Evolutionary conservation across 1,140 invertebrate species (phyloP).

Genomic region (Eumaeus atala): DNA sequence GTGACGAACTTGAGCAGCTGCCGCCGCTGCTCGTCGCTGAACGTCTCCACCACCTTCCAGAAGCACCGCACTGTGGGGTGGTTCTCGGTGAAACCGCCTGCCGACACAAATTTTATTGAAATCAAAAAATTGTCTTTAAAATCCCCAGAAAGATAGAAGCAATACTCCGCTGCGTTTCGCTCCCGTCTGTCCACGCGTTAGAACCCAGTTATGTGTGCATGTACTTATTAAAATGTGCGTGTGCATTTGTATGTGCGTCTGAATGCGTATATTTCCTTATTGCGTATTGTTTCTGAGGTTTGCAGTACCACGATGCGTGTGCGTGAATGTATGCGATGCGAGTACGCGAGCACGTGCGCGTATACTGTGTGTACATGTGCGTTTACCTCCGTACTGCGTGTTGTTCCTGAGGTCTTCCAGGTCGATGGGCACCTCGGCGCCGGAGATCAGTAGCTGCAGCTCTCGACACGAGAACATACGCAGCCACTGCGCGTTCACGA

Average conservation of each 20-base stretch:
- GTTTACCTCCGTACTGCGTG: conserved; percentile 84
- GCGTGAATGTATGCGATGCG: no score
- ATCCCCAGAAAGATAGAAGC: no score
- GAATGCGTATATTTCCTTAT: no score
- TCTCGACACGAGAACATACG: conserved; percentile 97
- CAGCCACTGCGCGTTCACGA: conserved; percentile 93
- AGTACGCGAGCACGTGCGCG: not conserved
- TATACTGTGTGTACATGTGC: conserved; percentile 4
- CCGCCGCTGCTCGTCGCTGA: conserved; percentile 89
- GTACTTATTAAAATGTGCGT: no score
- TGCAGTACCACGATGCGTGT: no score
- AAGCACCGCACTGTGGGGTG: conserved; percentile 87
- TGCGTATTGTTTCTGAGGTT: no score
- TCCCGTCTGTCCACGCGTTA: no score
- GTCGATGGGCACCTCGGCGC: conserved; percentile 93
- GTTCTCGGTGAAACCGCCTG: conserved; percentile 86
- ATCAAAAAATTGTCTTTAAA: no score
- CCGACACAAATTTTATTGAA: not conserved
- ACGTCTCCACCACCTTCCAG: conserved; percentile 90
- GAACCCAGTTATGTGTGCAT: no score
- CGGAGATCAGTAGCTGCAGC: conserved; percentile 94
- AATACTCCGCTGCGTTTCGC: no score
- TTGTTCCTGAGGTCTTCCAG: conserved; percentile 90
- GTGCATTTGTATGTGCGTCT: no score
- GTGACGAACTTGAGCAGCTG: conserved; percentile 97